These are phyloP conservation scores for Drosophila obscura DNA, from an alignment of 1,140 invertebrate species.

Conservation along the genomic window DNA sequence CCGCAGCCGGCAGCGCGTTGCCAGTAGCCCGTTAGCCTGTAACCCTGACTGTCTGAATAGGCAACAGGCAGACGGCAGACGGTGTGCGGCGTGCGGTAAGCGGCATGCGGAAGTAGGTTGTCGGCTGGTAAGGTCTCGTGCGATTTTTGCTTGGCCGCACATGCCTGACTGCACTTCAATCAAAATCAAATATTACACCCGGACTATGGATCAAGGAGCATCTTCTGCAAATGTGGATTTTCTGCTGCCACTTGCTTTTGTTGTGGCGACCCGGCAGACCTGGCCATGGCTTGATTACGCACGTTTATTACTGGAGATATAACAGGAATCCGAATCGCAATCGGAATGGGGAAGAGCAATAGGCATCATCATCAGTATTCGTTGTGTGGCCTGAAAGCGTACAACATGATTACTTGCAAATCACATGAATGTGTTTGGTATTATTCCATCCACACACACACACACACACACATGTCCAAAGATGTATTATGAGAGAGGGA, in stretches of 20 bases:
- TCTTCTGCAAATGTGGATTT: constrained; percentile 30
- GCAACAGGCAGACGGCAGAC: constrained; percentile 55
- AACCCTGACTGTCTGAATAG: constrained; percentile 39
- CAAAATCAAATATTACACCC: constrained; percentile 78
- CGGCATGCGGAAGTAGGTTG: constrained; percentile 7
- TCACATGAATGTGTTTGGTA: constrained; percentile 73
- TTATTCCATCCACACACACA: constrained; percentile 57
- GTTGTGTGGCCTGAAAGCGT: constrained; percentile 66
- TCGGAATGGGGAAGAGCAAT: not conserved
- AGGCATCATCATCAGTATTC: constrained; percentile 66
- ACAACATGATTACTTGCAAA: constrained; percentile 81
- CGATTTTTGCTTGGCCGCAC: constrained; percentile 62
- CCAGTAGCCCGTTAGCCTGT: not conserved
- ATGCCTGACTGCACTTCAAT: constrained; percentile 76
- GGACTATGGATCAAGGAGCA: not conserved
- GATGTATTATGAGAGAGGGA: not conserved
- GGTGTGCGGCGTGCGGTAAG: no score
- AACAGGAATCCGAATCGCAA: constrained; percentile 28
- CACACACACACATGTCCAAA: constrained; percentile 17
- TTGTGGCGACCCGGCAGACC: constrained; percentile 42
- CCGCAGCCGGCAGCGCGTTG: not conserved
- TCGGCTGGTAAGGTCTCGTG: constrained; percentile 47
- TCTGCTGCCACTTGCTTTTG: constrained; percentile 45
- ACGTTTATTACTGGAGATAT: constrained; percentile 68
- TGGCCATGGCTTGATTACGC: constrained; percentile 67